These are phyloP conservation scores for Hermaeophaga mercurialis DNA, from an alignment of 2,888 invertebrate species.

Conservation along the genomic window DNA sequence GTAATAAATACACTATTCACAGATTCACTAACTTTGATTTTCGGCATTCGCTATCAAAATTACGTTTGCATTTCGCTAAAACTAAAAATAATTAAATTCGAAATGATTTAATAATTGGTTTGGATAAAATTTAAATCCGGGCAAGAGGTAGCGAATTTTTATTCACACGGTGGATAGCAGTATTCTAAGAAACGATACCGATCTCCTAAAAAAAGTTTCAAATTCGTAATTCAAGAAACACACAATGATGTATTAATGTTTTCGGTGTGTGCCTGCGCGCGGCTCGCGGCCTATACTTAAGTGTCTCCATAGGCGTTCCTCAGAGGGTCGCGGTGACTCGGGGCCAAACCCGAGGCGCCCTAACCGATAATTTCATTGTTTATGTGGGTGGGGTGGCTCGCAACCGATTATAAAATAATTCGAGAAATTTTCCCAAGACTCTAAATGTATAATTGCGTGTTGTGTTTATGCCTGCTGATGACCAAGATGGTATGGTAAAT, in stretches of 20 bases:
- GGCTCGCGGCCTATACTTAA: constrained; percentile 54
- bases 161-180: constrained; percentile 26
- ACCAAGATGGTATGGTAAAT: constrained; percentile 30
- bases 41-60: too few species aligned
- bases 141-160: constrained; percentile 21
- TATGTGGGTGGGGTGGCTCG: constrained; percentile 53
- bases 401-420: constrained; percentile 48
- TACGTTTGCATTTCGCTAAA: too few species aligned
- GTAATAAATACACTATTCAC: too few species aligned
- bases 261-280: constrained; percentile 31
- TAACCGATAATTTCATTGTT: constrained; percentile 54
- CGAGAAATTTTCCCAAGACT: constrained; percentile 47
- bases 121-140: too few species aligned
- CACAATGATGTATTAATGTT: constrained; percentile 42
- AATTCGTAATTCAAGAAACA: constrained; percentile 34
- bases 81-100: too few species aligned
- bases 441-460: constrained; percentile 49
- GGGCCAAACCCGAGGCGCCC: constrained; percentile 53
- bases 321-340: constrained; percentile 52
- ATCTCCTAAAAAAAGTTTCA: constrained; percentile 29
- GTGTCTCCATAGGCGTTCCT: constrained; percentile 55
- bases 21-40: too few species aligned
- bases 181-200: constrained; percentile 34
- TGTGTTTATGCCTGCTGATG: constrained; percentile 35
- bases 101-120: too few species aligned